A percentile compares a stretch with the other conserved stretches of the same genome.
phyloP scores from a whole-genome alignment of 2,113 vertebrate genomes.

The Barbus barbus region DNA sequence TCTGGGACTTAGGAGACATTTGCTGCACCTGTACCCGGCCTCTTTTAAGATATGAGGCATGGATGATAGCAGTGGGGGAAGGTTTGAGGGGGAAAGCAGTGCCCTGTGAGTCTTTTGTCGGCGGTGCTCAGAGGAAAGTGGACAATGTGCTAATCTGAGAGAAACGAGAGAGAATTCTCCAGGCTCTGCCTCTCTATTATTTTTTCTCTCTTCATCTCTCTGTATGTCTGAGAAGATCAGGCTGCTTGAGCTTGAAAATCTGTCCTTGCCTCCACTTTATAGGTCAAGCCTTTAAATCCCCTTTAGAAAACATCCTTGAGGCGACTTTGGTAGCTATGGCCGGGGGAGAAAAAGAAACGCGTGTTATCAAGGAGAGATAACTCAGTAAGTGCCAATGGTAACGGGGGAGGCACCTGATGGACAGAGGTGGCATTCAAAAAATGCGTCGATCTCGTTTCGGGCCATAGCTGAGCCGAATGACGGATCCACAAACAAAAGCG shows the following conservation, averaged over 20 bases:
- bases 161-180: slow-evolving; percentile 65
- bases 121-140: slow-evolving; percentile 59
- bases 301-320: slow-evolving; percentile 72
- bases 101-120: slow-evolving; percentile 46
- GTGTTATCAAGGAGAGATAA: slow-evolving; percentile 19
- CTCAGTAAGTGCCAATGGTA: not conserved
- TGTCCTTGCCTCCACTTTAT: slow-evolving; percentile 63
- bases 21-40: slow-evolving; percentile 41
- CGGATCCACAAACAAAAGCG: slow-evolving; percentile 30
- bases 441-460: slow-evolving; percentile 14
- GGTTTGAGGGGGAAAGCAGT: slow-evolving; percentile 13
- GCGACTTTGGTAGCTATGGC: slow-evolving; percentile 58
- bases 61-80: slow-evolving; percentile 51
- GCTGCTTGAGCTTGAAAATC: slow-evolving; percentile 52
- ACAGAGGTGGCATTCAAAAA: slow-evolving; percentile 27
- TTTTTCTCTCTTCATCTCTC: slow-evolving; percentile 37
- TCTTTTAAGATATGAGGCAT: slow-evolving; percentile 54
- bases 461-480: not conserved
- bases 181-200: slow-evolving; percentile 36
- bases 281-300: slow-evolving; percentile 70
- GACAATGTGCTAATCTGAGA: slow-evolving; percentile 69
- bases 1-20: slow-evolving; percentile 58
- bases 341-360: slow-evolving; percentile 25
- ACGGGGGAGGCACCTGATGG: not conserved
- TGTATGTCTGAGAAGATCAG: slow-evolving; percentile 60